Evolutionary conservation across 2,888 invertebrate genomes (phyloP).

Genomic region (Conus canariensis): DNA sequence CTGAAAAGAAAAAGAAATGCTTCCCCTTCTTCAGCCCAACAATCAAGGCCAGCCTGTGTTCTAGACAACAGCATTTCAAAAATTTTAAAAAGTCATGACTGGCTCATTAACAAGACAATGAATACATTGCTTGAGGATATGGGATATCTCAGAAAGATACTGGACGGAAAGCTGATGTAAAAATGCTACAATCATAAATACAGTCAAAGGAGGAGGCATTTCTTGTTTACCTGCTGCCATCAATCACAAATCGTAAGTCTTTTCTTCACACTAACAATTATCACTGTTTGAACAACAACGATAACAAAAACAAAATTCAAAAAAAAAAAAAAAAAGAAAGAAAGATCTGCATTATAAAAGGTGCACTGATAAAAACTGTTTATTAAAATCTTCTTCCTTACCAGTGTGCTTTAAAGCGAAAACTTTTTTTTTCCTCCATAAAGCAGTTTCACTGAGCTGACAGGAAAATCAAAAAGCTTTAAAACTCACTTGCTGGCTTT

Average conservation of each 20-base stretch:
- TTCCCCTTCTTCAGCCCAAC: not conserved
- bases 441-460: not conserved
- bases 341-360: not conserved
- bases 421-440: not conserved
- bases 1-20: too few species aligned
- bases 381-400: not conserved
- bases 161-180: conserved; percentile 28
- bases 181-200: conserved; percentile 24
- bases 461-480: not conserved
- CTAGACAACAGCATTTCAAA: not conserved
- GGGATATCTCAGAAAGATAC: not conserved
- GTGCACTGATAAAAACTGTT: not conserved
- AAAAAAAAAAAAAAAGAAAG: not conserved
- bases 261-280: conserved; percentile 7
- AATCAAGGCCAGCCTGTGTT: not conserved
- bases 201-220: not conserved
- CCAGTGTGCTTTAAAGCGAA: not conserved
- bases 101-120: not conserved
- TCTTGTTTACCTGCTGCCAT: conserved; percentile 7
- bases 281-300: not conserved
- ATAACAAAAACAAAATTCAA: not conserved
- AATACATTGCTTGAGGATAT: not conserved
- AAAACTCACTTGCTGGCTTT: not conserved
- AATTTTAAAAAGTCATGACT: conserved; percentile 21
- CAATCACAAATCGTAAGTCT: not conserved